These are phyloP conservation scores for Cerastis leucographa DNA, from an alignment of 2,888 invertebrate genomes.

Conservation along the genomic window DNA sequence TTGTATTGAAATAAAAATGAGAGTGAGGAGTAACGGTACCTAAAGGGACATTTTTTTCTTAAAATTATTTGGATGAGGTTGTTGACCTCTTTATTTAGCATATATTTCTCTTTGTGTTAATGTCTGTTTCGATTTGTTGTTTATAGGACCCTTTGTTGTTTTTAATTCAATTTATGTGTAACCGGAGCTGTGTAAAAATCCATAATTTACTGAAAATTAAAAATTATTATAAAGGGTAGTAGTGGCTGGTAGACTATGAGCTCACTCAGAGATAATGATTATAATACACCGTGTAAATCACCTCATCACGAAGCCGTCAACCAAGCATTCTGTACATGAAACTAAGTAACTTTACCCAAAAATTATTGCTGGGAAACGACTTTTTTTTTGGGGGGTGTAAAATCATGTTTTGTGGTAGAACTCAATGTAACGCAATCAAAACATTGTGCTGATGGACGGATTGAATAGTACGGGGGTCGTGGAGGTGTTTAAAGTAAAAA, in stretches of 20 bases:
- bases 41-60: constrained; percentile 76
- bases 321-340: too few species aligned
- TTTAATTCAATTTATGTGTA: neutral
- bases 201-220: neutral
- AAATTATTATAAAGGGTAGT: neutral
- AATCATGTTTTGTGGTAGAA: too few species aligned
- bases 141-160: neutral
- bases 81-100: constrained; percentile 73
- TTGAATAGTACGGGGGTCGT: too few species aligned
- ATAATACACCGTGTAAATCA: too few species aligned
- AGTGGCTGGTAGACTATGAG: neutral
- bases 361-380: too few species aligned
- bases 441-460: too few species aligned
- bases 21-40: constrained; percentile 58
- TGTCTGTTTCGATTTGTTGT: constrained; percentile 7
- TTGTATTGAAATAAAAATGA: constrained; percentile 39
- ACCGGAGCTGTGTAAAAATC: neutral
- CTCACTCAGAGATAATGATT: neutral
- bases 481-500: too few species aligned
- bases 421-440: too few species aligned
- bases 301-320: too few species aligned
- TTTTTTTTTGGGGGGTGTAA: too few species aligned
- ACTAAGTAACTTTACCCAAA: too few species aligned
- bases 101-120: constrained; percentile 26
- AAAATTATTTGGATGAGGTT: constrained; percentile 71